These are phyloP conservation scores for Oscheius onirici DNA, from an alignment of 2,888 invertebrate species.

Conservation along the genomic window DNA sequence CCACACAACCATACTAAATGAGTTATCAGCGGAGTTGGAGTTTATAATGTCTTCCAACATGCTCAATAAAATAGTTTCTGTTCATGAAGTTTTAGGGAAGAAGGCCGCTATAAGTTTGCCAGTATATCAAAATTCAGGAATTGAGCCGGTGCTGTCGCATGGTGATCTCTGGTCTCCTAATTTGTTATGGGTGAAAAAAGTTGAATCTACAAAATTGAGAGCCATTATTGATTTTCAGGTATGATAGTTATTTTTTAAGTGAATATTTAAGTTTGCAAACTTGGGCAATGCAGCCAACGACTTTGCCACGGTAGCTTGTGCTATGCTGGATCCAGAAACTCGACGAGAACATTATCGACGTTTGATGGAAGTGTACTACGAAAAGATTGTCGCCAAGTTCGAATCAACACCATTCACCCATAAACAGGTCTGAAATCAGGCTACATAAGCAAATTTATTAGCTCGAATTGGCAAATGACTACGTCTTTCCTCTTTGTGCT, in stretches of 20 bases:
- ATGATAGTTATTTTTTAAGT: background rate
- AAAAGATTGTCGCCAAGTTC: background rate
- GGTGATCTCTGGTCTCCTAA: constrained; percentile 32
- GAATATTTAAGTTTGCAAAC: background rate
- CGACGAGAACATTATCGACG: background rate
- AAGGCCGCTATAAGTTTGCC: too few species aligned
- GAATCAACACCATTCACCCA: background rate
- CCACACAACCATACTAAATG: background rate
- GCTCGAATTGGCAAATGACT: constrained; percentile 3
- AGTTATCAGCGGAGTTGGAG: background rate
- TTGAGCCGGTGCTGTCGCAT: constrained; percentile 14
- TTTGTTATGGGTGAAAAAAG: constrained; percentile 20
- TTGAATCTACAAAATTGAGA: background rate
- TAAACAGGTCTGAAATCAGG: too few species aligned
- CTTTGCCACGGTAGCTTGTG: background rate
- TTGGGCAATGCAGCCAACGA: constrained; percentile 6
- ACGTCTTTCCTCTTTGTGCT: background rate
- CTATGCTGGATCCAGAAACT: background rate
- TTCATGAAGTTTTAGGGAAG: background rate
- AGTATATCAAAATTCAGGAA: too few species aligned
- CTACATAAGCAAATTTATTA: too few species aligned
- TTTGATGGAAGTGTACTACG: background rate
- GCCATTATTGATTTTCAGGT: constrained; percentile 31
- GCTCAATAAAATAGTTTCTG: background rate
- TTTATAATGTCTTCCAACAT: background rate